Evolutionary conservation across 1,140 invertebrate species (phyloP).

Genomic region (Calephelis nemesis): DNA sequence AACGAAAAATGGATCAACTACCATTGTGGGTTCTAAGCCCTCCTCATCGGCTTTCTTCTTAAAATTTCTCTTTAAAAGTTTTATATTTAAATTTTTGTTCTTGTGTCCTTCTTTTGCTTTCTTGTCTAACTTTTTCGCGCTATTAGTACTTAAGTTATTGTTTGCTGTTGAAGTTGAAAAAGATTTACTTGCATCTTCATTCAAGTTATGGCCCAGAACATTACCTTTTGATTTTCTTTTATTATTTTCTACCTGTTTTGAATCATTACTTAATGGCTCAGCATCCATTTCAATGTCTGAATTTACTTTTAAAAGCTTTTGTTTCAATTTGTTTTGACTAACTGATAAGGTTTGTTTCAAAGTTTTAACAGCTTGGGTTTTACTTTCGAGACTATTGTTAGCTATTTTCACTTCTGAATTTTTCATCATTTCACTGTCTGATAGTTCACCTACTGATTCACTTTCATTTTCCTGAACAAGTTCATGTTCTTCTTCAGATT

Average conservation of each 20-base stretch:
- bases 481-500: slow-evolving; percentile 27
- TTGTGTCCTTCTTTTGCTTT: slow-evolving; percentile 51
- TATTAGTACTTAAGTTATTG: no score
- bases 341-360: background rate
- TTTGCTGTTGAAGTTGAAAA: no score
- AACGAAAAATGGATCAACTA: slow-evolving; percentile 81
- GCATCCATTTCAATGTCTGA: background rate
- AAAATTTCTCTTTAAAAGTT: slow-evolving; percentile 57
- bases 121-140: slow-evolving; percentile 29
- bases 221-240: no score
- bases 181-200: no score
- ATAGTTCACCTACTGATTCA: slow-evolving; percentile 22
- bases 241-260: background rate
- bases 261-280: background rate
- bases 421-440: slow-evolving; percentile 13
- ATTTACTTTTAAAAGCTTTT: background rate
- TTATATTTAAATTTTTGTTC: slow-evolving; percentile 66
- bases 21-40: slow-evolving; percentile 41
- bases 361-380: background rate
- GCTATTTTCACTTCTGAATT: background rate
- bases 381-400: background rate
- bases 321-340: background rate
- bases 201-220: no score
- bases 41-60: slow-evolving; percentile 50
- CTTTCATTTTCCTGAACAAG: slow-evolving; percentile 25